Evolutionary conservation across 2,888 invertebrate species (phyloP).

Genomic region (Siphonodentalium dalli): DNA sequence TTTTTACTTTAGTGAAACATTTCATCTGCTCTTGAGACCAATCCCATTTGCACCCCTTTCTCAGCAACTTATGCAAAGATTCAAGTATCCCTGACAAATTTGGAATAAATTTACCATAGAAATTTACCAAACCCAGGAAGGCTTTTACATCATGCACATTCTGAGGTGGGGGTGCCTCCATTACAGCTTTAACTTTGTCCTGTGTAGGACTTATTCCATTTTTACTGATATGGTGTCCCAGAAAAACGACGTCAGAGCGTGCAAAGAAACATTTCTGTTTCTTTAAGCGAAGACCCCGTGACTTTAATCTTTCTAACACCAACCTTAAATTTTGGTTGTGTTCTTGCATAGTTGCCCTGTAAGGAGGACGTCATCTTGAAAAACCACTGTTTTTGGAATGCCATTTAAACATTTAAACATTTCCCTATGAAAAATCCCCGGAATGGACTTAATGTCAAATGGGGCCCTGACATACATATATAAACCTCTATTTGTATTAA

Average conservation of each 20-base stretch:
- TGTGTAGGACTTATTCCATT: conserved; percentile 35
- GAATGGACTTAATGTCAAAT: conserved; percentile 34
- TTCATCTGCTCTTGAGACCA: conserved; percentile 19
- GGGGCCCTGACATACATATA: conserved; percentile 35
- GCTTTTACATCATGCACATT: conserved; percentile 40
- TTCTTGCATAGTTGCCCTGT: conserved; percentile 25
- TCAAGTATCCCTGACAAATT: conserved; percentile 29
- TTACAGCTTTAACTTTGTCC: conserved; percentile 38
- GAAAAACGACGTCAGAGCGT: conserved; percentile 30
- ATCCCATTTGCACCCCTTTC: conserved; percentile 28
- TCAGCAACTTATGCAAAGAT: conserved; percentile 38
- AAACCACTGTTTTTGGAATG: conserved; percentile 28
- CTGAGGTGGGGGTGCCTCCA: conserved; percentile 36
- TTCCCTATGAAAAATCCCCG: conserved; percentile 26
- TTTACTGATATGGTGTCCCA: conserved; percentile 35
- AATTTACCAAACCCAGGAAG: conserved; percentile 45
- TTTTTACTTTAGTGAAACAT: conserved; percentile 35
- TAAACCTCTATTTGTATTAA: conserved; percentile 37
- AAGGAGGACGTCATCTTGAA: conserved; percentile 41
- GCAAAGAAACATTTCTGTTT: conserved; percentile 37
- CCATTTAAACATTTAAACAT: conserved; percentile 34
- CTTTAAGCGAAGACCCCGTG: conserved; percentile 30
- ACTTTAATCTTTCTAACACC: conserved; percentile 28
- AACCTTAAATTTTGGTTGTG: conserved; percentile 25
- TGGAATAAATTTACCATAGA: conserved; percentile 46